Base-by-base conservation (phyloP, 2,888 invertebrate species). In the Augiades crinisus region DNA sequence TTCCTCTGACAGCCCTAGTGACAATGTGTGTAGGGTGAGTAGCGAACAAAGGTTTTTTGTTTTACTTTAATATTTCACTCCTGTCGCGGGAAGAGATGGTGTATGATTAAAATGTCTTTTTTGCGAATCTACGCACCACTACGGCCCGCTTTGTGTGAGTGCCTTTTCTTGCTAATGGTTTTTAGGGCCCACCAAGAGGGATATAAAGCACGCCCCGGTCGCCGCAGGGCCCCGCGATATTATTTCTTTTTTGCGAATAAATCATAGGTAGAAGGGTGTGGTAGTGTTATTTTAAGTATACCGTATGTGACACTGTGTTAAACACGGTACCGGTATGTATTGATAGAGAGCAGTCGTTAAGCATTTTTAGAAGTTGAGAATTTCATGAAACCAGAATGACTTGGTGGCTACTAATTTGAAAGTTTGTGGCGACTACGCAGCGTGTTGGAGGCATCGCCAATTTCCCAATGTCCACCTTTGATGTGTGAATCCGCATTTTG, bases 11-110 rank as follows among this genome's bases (percentile, higher is more conserved):
- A 50, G 14, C 50, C 50, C 50, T 50, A 14, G 3, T 12, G 50
- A 37, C 43, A 43, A 50, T 44, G 37, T 50, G 50, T 50, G 50
- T 50, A 50, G 71, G 69, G 69, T 60, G 65, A 52, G 64, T 62
- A 58, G 54, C 46, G 68, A 74, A 78, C 78, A 80, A 78, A 70
- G 63, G 76, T 71, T 70, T 70, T 69, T 70, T 76, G 78, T 78
- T 77, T 77, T 75, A 77, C 78, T 81, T 81, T 82, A 82, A 82
- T 82, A 82, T 81, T 75, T 82, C 82, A 81, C 74, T 74, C 63
- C 74, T 76, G 81, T 78, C 80, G 70, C 62, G 60, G 62, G 67
- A 64, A 72, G 75, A 67, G 70, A 75, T 75, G 57, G 67, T 66
- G 64, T 51, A 51, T 77, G 77, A 80, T 80, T 79, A 80, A 79